Conservation (phyloP, 2,797 vertebrate species). For the Anguilla obscura region DNA sequence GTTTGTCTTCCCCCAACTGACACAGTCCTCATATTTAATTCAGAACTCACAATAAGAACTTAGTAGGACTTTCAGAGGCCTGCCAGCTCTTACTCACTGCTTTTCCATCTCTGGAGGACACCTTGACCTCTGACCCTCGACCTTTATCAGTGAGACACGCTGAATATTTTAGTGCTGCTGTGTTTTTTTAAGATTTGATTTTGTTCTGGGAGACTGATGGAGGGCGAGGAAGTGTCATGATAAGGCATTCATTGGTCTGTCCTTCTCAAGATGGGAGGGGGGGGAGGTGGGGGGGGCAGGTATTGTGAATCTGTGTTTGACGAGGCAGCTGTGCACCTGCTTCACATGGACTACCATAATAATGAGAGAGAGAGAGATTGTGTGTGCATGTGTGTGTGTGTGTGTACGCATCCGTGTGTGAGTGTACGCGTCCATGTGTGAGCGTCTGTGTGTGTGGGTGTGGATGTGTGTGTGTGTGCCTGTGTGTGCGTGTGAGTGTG, state of each 20-base stretch:
- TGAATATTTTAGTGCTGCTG: not conserved
- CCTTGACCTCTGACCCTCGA: not conserved
- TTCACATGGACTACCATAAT: too few species aligned
- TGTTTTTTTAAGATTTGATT: constrained; percentile 1
- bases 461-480: too few species aligned
- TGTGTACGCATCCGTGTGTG: too few species aligned
- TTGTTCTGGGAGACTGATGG: constrained; percentile 17
- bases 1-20: not conserved
- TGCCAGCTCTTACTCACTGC: not conserved
- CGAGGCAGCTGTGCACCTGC: too few species aligned
- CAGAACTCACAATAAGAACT: not conserved
- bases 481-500: too few species aligned
- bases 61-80: not conserved
- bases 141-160: not conserved
- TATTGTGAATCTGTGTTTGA: too few species aligned
- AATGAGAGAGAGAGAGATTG: too few species aligned
- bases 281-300: too few species aligned
- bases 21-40: constrained; percentile 11
- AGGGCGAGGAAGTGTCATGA: not conserved
- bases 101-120: not conserved
- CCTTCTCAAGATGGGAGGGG: not conserved
- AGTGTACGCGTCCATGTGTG: too few species aligned
- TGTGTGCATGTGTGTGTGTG: too few species aligned
- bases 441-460: too few species aligned
- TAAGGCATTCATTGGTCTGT: not conserved